phyloP scores from a whole-genome alignment of 2,113 vertebrate genomes.

The Uria aalge region DNA sequence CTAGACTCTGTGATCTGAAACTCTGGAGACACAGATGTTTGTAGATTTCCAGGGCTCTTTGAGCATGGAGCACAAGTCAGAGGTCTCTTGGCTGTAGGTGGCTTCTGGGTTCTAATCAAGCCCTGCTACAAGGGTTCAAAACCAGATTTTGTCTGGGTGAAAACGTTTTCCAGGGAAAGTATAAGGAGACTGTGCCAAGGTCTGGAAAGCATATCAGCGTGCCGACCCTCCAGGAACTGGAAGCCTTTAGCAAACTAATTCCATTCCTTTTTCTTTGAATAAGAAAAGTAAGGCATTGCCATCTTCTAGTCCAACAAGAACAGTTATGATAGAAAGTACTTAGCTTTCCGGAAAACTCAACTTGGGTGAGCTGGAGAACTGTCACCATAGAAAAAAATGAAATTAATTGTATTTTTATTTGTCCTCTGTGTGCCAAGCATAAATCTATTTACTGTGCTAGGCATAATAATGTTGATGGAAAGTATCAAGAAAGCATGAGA shows the following conservation, averaged over 20 bases:
- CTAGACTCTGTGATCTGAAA: background rate
- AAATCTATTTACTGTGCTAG: background rate
- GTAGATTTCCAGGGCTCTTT: background rate
- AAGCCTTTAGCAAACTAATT: background rate
- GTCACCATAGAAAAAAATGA: conserved; percentile 31
- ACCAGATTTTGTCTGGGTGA: background rate
- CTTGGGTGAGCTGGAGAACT: conserved; percentile 22
- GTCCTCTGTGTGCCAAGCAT: background rate
- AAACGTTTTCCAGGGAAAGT: background rate
- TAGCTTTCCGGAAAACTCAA: background rate
- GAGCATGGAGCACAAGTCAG: background rate
- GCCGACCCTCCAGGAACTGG: background rate
- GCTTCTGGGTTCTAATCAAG: background rate
- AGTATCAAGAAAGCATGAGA: background rate
- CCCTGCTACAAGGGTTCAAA: background rate
- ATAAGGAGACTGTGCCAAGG: background rate
- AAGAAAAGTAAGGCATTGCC: background rate
- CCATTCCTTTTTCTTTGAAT: background rate
- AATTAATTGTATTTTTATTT: conserved; percentile 9
- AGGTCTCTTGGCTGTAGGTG: background rate
- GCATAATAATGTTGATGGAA: background rate
- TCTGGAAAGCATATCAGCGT: background rate
- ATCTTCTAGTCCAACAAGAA: background rate
- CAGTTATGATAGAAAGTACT: background rate
- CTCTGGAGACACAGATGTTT: fast-evolving